These are phyloP conservation scores for Tiliacea citrago DNA, from an alignment of 2,888 invertebrate species.

Conservation along the genomic window DNA sequence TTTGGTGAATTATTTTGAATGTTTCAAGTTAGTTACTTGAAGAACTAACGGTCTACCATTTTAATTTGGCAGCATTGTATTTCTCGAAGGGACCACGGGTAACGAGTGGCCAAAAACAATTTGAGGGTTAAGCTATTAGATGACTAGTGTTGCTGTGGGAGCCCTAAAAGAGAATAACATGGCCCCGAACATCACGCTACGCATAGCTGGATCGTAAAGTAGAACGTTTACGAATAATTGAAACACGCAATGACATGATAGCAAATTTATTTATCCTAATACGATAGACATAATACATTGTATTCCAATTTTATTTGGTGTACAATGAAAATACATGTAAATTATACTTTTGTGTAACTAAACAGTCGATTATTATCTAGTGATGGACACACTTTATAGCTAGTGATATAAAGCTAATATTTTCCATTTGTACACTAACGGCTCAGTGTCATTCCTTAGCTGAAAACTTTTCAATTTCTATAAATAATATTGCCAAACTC, in stretches of 20 bases:
- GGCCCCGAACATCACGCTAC: too few relatives aligned
- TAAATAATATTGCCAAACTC: constrained; percentile 72
- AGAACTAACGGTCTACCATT: too few relatives aligned
- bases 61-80: too few relatives aligned
- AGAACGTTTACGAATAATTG: constrained; percentile 49
- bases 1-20: too few relatives aligned
- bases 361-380: constrained; percentile 64
- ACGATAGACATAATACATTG: constrained; percentile 83
- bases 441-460: constrained; percentile 60
- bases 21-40: too few relatives aligned
- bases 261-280: constrained; percentile 88
- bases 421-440: constrained; percentile 69
- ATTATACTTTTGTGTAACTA: constrained; percentile 71
- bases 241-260: constrained; percentile 81
- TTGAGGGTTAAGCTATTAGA: not conserved
- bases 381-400: constrained; percentile 67
- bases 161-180: not conserved
- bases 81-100: too few relatives aligned
- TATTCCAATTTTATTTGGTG: constrained; percentile 76
- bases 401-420: constrained; percentile 65
- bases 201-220: too few relatives aligned
- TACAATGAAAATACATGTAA: constrained; percentile 74
- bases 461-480: constrained; percentile 56
- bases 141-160: not conserved
- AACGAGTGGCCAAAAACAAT: too few relatives aligned